These are phyloP conservation scores for Nipponia nippon DNA, from an alignment of 2,113 vertebrate species.

Conservation along the genomic window DNA sequence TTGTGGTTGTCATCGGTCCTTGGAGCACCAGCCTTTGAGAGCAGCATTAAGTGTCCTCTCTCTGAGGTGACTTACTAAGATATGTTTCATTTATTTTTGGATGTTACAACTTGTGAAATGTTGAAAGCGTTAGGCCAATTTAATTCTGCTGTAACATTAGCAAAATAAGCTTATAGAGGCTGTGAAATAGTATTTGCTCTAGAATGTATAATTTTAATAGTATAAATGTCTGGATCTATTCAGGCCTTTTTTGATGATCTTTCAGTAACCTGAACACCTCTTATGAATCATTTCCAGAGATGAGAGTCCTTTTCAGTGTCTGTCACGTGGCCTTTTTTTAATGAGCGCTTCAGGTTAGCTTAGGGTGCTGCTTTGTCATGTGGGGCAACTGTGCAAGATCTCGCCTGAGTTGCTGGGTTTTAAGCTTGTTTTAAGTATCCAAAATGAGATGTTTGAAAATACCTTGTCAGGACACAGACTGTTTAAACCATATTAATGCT, in stretches of 20 bases:
- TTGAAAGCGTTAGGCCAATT: background rate
- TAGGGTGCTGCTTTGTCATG: background rate
- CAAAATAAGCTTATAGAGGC: background rate
- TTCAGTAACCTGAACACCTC: background rate
- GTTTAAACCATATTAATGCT: background rate
- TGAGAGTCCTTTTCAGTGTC: background rate
- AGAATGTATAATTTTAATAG: background rate
- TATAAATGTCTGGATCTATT: background rate
- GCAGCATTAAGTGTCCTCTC: background rate
- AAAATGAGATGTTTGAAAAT: background rate
- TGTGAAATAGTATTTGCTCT: background rate
- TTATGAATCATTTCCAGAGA: background rate
- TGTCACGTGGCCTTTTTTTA: background rate
- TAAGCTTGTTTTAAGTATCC: background rate
- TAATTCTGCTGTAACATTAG: background rate
- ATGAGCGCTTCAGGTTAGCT: background rate
- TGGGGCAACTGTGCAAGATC: background rate
- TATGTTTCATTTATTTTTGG: background rate
- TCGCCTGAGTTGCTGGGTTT: background rate
- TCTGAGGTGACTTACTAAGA: background rate
- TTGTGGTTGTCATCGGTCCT: background rate
- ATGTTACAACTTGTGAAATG: background rate
- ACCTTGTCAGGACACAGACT: background rate
- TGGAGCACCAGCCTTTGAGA: background rate
- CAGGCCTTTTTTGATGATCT: background rate